Percentiles rank a stretch among this genome's conserved stretches.
Evolutionary conservation across 2,113 vertebrate species (phyloP).

Genomic region (Cynopterus brachyotis): DNA sequence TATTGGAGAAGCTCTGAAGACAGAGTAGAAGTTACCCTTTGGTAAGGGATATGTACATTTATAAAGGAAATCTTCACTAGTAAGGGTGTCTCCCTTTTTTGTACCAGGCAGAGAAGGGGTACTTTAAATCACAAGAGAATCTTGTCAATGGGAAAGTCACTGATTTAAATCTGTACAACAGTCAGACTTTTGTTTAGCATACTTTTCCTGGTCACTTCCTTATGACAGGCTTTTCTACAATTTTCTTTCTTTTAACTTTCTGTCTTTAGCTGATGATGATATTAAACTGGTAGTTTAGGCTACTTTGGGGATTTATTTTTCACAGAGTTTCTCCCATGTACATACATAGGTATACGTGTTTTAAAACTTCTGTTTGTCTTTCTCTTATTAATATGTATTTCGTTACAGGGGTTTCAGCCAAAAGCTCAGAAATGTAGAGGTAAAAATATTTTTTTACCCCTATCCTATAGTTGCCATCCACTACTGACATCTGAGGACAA

Average conservation of each 20-base stretch:
- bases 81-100: neutral
- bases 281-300: neutral
- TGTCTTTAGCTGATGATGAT: neutral
- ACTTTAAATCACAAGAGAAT: neutral
- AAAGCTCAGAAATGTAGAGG: neutral
- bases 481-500: neutral
- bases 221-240: neutral
- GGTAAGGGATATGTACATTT: neutral
- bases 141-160: neutral
- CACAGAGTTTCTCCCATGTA: neutral
- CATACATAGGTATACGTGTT: neutral
- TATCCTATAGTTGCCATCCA: neutral
- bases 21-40: neutral
- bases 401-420: neutral
- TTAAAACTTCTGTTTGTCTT: neutral
- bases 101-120: neutral
- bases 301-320: neutral
- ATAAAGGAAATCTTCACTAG: neutral
- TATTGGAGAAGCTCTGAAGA: neutral
- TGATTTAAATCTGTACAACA: neutral
- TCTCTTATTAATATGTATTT: neutral
- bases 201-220: neutral
- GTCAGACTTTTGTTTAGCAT: neutral
- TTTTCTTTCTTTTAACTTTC: neutral
- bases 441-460: neutral